These are phyloP conservation scores for Drosophila lacertosa DNA, from an alignment of 1,140 invertebrate species.

Conservation along the genomic window DNA sequence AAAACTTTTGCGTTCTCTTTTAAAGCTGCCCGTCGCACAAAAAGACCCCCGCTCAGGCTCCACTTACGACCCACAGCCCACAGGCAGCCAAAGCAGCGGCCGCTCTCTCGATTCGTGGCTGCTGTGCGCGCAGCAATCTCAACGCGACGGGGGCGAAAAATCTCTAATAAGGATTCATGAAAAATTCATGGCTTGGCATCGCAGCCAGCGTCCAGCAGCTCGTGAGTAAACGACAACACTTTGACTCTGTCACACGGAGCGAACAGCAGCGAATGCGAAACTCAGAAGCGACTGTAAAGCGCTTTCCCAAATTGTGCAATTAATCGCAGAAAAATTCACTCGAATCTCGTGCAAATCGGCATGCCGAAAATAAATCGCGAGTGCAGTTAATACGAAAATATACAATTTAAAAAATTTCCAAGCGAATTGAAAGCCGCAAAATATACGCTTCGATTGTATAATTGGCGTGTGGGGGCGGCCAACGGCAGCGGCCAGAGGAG, in stretches of 20 bases:
- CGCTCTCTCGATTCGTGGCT: conserved; percentile 31
- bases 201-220: conserved; percentile 66
- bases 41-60: background rate
- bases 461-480: conserved; percentile 59
- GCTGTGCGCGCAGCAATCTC: conserved; percentile 69
- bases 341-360: conserved; percentile 5
- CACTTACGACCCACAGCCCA: background rate
- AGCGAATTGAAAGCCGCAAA: conserved; percentile 27
- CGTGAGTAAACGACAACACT: conserved; percentile 80
- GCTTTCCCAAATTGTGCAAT: conserved; percentile 56
- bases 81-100: background rate
- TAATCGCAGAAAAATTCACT: conserved; percentile 38
- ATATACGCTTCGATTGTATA: conserved; percentile 62
- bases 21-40: background rate
- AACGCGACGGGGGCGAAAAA: conserved; percentile 70
- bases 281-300: conserved; percentile 24
- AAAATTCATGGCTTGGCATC: conserved; percentile 76
- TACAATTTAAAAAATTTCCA: background rate
- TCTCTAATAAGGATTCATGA: conserved; percentile 78
- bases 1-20: background rate
- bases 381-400: conserved; percentile 28
- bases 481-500: conserved; percentile 64
- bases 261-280: conserved; percentile 42
- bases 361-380: conserved; percentile 30
- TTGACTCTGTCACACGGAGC: conserved; percentile 75